Base-by-base conservation (phyloP, 2,113 vertebrate species). In the Uropsilus gracilis region DNA sequence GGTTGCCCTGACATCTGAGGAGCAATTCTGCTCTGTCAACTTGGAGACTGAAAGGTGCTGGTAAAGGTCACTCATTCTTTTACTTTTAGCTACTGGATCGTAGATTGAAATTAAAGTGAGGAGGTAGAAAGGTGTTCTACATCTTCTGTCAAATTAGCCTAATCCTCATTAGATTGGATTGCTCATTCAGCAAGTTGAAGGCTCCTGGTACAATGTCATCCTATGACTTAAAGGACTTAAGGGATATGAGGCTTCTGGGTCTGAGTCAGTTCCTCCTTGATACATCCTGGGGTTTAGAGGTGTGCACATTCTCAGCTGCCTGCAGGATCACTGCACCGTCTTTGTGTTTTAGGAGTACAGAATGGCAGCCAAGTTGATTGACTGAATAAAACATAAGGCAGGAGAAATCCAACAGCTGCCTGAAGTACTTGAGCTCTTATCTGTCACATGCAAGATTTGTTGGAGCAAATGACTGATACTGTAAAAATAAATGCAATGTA, bases 161-260 rank as follows among this genome's bases (percentile, higher is more conserved):
- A 96, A 97, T 97, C 78, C 69, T 97, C 78, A 92, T 96, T 94
- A 82, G 94, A 64, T 66, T 91, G 68, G 72, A 18, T 69, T 42
- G 61, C 92, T 96, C 96, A 96, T 96, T 97, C 94, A 97, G 94
- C 96, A 97, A 91, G 42, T 84, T 96, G 5, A 90, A 57, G 80
- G 76, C 77, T 89, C 78, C 89, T 92, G 90, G 94, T 82, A 78
- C 66, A 97, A 89, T 96, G 90, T 93, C 78, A 92, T 11, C 32
- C 68, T 86, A 59, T 61, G 64, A 81, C 86, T 92, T 89, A 93
- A 90, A 95, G 77, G 95, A 95, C 55, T 96, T 96, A 91, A 94
- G 55, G 77, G 48, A 32, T 90, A 82, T 96, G 69, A 55, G 78
- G 14, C 6, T 91, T 95, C 69, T 94, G 89, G 37, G 42, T 66